Evolutionary conservation across 1,140 invertebrate genomes (phyloP), one percentile per base, ranked within the genome.

Genomic region (Diorhabda elongata): DNA sequence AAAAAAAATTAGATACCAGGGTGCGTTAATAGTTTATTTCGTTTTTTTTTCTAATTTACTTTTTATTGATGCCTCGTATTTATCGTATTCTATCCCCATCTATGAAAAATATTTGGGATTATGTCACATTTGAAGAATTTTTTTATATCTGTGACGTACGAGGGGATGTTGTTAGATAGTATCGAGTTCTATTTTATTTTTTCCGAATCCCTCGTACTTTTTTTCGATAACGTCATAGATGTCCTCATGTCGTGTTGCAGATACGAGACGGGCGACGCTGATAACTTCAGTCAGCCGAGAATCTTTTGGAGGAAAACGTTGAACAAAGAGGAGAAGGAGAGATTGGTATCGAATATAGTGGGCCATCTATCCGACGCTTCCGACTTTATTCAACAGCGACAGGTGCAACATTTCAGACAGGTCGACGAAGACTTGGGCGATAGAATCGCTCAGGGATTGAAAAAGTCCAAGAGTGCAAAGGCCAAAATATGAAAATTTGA

Each of bases 281-380:
- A 98, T 76, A 97, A 99, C 81, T 98, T 90, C 81, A 85, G 87
- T 2, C 97, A 99, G 83, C 88, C 89, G 0, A 87, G 85, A 7
- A 75, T 82, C 5, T 97, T 98, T 82, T 99, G 91, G 86, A 87
- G 86, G 42, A 89, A 93, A 73, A 89, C 92, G 2, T 84, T 98
- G 66, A 87, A 90, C 71, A 85, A 88, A 26, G 88, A 86, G 2
- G 92, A 89, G 68, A 87, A 88, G 73, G 83, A 87, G 56, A 86
- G 94, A 58, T 79, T 95, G 64, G 88, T 92, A 2, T 81, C 87
- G 60, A 98, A 98, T 77, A 89, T 98, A 81, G 93, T 89, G 4
- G 88, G 82, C 2, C 88, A 91, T 81, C 76, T 98, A 47, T 88
- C 87, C 69, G 84, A 89, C 75, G 93, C 95, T 45, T 88, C 92